Evolutionary conservation across 2,797 vertebrate genomes (phyloP), one percentile per base, ranked within the genome.

Genomic region (Gymnoscopelus microlampas): DNA sequence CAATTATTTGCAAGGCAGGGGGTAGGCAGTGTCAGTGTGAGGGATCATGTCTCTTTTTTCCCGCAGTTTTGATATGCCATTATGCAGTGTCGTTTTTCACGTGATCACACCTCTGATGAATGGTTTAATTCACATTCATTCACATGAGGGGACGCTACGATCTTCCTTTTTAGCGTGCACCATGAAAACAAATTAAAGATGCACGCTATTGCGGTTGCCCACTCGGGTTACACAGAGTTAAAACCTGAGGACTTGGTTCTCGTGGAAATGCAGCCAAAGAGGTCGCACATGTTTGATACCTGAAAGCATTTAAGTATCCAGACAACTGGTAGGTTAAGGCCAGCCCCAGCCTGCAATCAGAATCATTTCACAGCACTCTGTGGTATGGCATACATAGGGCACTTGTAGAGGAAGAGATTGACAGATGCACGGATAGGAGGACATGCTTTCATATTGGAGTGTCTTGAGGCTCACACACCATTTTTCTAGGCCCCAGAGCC

Each of bases 401-500:
- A 50, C 50, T 14, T 10, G 23, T 32, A 23, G 35, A 62, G 14
- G 39, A 62, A 29, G 47, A 62, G 53, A 56, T 26, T 24, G 13
- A 47, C 15, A 51, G 53, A 39, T 65, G 32, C 14, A 39, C 32
- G 26, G 26, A 65, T 26, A 64, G 7, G n/a, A 26, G 50, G 48
- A 64, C 49, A 64, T 55, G 53, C 26, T 66, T 47, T 23, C 44
- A 47, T 59, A 15, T 29, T 2, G 10, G 23, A 63, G 11, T 59
- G 26, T 48, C 54, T 62, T 26, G 44, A 60, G 56, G 54, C 53
- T 66, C 70, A 32, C 60, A 26, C 48, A 63, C 62, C n/a, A 70
- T 63, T 39, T 66, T 72, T 62, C 50, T 84, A 76, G 83, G 86
- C 82, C 73, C 76, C 80, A 87, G 85, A 86, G 83, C 83, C 66